Base-by-base conservation (phyloP, 2,888 invertebrate species). In the Macrophya annulata region DNA sequence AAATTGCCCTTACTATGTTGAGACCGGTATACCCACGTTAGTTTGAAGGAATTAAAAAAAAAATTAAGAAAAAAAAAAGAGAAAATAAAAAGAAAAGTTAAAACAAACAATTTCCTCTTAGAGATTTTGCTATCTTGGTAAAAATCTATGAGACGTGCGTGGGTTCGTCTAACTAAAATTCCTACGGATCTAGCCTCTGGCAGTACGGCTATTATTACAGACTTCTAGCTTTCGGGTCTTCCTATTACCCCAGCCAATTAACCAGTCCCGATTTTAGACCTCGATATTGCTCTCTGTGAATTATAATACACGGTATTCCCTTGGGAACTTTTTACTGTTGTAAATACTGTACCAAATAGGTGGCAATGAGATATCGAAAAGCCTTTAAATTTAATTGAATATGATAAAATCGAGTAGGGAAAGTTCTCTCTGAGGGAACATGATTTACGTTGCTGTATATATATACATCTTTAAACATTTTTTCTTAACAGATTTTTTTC, bases 181-280 rank as follows among this genome's bases (percentile, higher is more conserved):
- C 31, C 77, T 51, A 55, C 31, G 31, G n/a, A 51, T 51, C 77
- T 77, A 77, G 51, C 77, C 77, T 77, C 77, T 55, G 51, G 77
- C 77, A 45, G 55, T 77, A 25, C 45, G 77, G 77, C 77, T 77
- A 77, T 77, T 77, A 77, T 48, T 77, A 77, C 77, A 55, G n/a
- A 51, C 51, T 51, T 77, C 55, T 77, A 51, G 77, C 48, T 77
- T 55, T 55, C 21, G 77, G 77, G 51, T 10, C 51, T 77, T 1
- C 55, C 77, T 55, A 77, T 77, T 77, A 77, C n/a, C 77, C 77
- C 77, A 77, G 51, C 51, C 55, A 77, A 77, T 77, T 77, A 77
- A 77, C 51, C 77, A 25, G 51, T 51, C 31, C 77, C 40, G 77
- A 77, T 77, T 77, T 48, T 48, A 77, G 51, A 31, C 77, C 51